Conservation (phyloP, 1,140 invertebrate genomes). For the Teleogryllus occipitalis region DNA sequence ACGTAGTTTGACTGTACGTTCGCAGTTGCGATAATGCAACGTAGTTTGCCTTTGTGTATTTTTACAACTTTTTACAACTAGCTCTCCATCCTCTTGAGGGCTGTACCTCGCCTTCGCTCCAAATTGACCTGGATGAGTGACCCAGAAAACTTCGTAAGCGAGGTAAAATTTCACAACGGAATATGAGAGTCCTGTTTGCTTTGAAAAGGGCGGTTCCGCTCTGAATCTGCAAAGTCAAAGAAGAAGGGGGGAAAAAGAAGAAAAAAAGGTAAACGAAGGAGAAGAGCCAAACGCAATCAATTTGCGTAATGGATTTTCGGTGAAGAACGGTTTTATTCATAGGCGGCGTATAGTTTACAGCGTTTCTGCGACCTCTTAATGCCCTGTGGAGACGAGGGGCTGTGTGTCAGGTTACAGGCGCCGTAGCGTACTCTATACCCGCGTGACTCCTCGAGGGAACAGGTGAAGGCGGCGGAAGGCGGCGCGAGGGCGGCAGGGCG, state of each 20-base stretch:
- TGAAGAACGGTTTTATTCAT: neutral
- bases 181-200: neutral
- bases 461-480: neutral
- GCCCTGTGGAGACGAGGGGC: neutral
- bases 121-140: neutral
- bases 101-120: neutral
- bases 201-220: neutral
- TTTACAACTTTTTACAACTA: no score
- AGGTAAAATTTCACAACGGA: neutral
- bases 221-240: neutral
- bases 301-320: neutral
- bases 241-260: neutral
- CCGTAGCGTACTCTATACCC: neutral
- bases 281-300: neutral
- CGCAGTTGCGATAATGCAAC: no score
- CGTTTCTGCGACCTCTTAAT: neutral
- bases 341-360: neutral
- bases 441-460: neutral
- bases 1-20: no score
- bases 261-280: neutral
- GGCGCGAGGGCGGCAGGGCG: no score
- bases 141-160: neutral
- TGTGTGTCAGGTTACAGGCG: neutral
- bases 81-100: no score
- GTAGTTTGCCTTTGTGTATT: no score